phyloP scores from a whole-genome alignment of 2,113 vertebrate genomes.

The Corythoichthys intestinalis region DNA sequence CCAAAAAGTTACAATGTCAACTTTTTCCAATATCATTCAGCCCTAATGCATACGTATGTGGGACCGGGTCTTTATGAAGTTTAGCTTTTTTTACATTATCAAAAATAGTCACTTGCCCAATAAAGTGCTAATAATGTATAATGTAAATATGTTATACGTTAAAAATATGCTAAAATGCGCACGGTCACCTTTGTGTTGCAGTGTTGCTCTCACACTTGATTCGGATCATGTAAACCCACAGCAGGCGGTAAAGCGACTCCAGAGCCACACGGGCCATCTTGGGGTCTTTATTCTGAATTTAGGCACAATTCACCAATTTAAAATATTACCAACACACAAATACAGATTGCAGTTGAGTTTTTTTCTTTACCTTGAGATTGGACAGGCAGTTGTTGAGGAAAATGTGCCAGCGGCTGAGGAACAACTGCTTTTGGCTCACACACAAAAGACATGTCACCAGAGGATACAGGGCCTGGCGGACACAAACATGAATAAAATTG shows the following conservation, averaged over 20 bases:
- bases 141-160: too few relatives aligned
- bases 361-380: constrained; percentile 87
- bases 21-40: too few relatives aligned
- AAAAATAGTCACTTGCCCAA: too few relatives aligned
- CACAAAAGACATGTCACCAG: constrained; percentile 96
- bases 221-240: constrained; percentile 99
- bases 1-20: too few relatives aligned
- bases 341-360: not conserved
- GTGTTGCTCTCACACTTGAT: constrained; percentile 99
- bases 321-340: not conserved
- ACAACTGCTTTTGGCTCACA: constrained; percentile 98
- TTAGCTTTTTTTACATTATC: too few relatives aligned
- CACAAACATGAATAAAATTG: constrained; percentile 14
- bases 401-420: constrained; percentile 95
- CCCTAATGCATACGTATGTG: too few relatives aligned
- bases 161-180: too few relatives aligned
- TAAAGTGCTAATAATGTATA: too few relatives aligned
- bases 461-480: constrained; percentile 88
- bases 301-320: not conserved
- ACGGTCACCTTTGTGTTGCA: constrained; percentile 86
- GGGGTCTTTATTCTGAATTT: constrained; percentile 89
- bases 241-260: constrained; percentile 93
- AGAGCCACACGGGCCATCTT: constrained; percentile 99
- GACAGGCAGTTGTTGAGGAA: constrained; percentile 99
- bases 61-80: too few relatives aligned